phyloP scores from a whole-genome alignment of 2,888 invertebrate genomes.

The Hecatera dysodea region DNA sequence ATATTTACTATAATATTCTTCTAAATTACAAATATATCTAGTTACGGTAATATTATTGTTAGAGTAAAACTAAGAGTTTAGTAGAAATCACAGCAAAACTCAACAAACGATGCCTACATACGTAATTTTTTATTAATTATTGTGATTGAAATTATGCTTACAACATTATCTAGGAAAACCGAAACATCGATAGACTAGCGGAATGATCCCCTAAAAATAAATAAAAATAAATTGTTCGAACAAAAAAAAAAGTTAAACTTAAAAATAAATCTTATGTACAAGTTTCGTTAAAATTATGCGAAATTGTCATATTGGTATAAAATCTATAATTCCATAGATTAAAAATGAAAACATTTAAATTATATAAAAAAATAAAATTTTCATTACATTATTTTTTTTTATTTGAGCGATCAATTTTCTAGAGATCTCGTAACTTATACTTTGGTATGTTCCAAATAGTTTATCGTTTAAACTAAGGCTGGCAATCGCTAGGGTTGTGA shows the following conservation, averaged over 20 bases:
- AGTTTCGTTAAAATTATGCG: slow-evolving; percentile 66
- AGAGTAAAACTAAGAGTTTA: slow-evolving; percentile 69
- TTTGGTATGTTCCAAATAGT: slow-evolving; percentile 84
- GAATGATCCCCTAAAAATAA: slow-evolving; percentile 71
- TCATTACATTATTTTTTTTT: slow-evolving; percentile 51
- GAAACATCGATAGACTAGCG: slow-evolving; percentile 77
- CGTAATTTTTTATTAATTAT: slow-evolving; percentile 61
- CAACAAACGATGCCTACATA: slow-evolving; percentile 69
- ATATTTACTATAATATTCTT: slow-evolving; percentile 31
- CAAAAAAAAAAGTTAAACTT: slow-evolving; percentile 57
- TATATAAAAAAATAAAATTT: slow-evolving; percentile 55
- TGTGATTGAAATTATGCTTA: slow-evolving; percentile 70
- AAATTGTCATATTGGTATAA: slow-evolving; percentile 50
- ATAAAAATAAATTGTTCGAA: slow-evolving; percentile 78
- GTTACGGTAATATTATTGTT: slow-evolving; percentile 57
- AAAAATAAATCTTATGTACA: slow-evolving; percentile 72
- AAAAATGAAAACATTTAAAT: slow-evolving; percentile 49
- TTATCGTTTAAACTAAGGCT: slow-evolving; percentile 60
- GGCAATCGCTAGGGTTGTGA: slow-evolving; percentile 53
- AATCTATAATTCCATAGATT: slow-evolving; percentile 48
- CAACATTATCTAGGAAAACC: slow-evolving; percentile 61
- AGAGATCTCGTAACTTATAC: slow-evolving; percentile 82
- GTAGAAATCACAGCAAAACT: slow-evolving; percentile 87
- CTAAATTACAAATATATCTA: slow-evolving; percentile 54
- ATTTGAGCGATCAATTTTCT: slow-evolving; percentile 75